phyloP scores from a whole-genome alignment of 2,797 vertebrate genomes.

The Neopelma chrysocephalum region DNA sequence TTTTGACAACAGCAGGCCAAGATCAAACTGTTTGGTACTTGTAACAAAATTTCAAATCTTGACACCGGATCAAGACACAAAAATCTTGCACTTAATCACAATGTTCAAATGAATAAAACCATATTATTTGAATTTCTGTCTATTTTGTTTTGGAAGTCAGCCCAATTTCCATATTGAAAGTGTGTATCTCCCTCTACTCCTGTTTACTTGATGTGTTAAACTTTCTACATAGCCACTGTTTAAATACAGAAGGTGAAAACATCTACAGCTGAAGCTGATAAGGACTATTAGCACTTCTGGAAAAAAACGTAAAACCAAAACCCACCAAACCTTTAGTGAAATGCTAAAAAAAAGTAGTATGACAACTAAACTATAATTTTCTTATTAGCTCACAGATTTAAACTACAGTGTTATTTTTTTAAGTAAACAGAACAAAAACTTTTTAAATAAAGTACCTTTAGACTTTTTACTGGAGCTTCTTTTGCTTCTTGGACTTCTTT shows the following conservation, averaged over 20 bases:
- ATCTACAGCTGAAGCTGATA: background rate
- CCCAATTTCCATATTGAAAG: background rate
- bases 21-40: background rate
- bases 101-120: background rate
- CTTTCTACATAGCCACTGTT: background rate
- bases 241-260: background rate
- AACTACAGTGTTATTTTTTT: background rate
- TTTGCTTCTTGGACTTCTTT: constrained; percentile 65
- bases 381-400: background rate
- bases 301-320: background rate
- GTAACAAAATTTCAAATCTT: background rate
- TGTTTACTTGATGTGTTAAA: background rate
- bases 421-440: background rate
- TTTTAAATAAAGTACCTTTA: constrained; percentile 51
- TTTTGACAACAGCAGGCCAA: background rate
- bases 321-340: background rate
- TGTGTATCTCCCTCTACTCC: background rate
- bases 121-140: background rate
- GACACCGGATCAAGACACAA: background rate
- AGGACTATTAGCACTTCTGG: background rate
- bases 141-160: background rate
- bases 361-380: background rate
- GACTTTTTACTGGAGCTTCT: constrained; percentile 54
- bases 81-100: background rate
- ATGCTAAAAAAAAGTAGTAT: background rate